These are phyloP conservation scores for Temnothorax rugatulus DNA, from an alignment of 2,888 invertebrate species.

Conservation along the genomic window DNA sequence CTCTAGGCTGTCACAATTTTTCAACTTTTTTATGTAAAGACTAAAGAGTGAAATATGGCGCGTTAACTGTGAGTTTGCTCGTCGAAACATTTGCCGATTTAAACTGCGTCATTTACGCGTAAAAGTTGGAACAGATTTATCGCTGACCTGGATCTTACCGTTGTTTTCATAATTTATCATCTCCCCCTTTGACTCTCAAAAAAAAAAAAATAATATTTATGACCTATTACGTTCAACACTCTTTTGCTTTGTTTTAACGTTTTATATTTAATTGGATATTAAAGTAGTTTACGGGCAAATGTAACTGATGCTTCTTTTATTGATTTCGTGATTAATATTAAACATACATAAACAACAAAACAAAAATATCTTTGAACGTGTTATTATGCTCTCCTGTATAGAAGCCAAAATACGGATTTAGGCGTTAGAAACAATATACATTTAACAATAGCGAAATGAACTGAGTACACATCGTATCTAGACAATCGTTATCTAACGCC, in stretches of 20 bases:
- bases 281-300: conserved; percentile 4
- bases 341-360: neutral
- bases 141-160: conserved; percentile 25
- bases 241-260: conserved; percentile 7
- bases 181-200: neutral
- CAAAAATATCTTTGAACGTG: neutral
- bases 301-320: conserved; percentile 20
- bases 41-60: neutral
- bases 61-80: conserved; percentile 6
- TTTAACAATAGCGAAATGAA: neutral
- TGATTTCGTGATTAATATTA: neutral
- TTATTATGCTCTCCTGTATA: neutral
- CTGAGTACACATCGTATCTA: neutral
- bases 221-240: neutral
- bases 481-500: conserved; percentile 15
- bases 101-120: conserved; percentile 23
- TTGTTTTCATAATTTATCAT: conserved; percentile 22
- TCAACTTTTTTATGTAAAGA: conserved; percentile 9
- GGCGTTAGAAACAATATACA: neutral
- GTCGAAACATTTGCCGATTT: conserved; percentile 36
- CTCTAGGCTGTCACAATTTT: neutral
- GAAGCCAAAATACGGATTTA: neutral
- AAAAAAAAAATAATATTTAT: conserved; percentile 34
- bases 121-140: conserved; percentile 39
- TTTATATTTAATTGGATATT: conserved; percentile 3